Conservation (phyloP, 2,797 vertebrate species). For the Simalia tracyae region DNA sequence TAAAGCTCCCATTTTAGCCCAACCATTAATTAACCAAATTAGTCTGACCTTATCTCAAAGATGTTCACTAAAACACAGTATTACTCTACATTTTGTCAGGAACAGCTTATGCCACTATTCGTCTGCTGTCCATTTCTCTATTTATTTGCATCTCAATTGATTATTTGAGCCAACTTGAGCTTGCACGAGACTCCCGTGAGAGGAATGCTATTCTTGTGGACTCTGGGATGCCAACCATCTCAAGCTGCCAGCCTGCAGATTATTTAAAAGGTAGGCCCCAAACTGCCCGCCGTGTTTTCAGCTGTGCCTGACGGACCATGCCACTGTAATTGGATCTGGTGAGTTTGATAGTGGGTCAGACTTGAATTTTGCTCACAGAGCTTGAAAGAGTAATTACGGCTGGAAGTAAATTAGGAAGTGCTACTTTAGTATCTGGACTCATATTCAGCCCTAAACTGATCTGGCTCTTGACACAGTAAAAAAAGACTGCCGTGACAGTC, state of each 20-base stretch:
- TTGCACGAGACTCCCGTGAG: neutral
- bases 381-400: constrained; percentile 30
- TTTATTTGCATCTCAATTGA: constrained; percentile 3
- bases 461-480: neutral
- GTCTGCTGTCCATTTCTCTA: neutral
- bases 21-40: neutral
- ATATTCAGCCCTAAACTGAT: neutral
- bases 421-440: neutral
- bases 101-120: neutral
- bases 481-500: neutral
- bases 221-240: neutral
- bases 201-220: neutral
- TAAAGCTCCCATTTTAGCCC: neutral
- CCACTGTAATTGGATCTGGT: constrained; percentile 27
- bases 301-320: constrained; percentile 1
- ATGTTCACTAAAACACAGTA: neutral
- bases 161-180: neutral
- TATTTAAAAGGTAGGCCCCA: constrained; percentile 18
- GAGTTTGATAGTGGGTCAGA: constrained; percentile 16
- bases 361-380: constrained; percentile 24
- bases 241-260: neutral
- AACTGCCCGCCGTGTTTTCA: constrained; percentile 13
- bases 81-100: neutral
- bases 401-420: constrained; percentile 14
- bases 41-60: neutral